Evolutionary conservation across 2,113 vertebrate species (phyloP), one percentile per base, ranked within the genome.

Genomic region (Pontoporia blainvillei): DNA sequence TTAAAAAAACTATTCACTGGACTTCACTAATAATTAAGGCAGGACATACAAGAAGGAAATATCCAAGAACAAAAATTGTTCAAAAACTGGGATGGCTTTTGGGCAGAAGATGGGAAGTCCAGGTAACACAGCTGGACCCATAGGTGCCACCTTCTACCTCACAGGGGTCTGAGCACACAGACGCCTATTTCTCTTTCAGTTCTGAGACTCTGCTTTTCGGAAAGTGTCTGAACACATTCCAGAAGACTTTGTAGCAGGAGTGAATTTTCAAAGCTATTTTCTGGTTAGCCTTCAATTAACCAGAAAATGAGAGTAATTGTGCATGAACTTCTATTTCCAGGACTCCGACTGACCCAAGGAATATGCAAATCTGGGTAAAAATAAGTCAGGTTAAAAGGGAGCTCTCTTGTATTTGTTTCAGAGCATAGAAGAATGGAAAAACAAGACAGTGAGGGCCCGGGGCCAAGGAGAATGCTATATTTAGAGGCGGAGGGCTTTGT

Each of bases 291-390:
- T 90, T 89, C 93, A 75, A 66, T 96, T 96, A 91, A 90, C 95
- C 79, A 95, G 96, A 93, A 91, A 91, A 95, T 95, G 79, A 73
- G 82, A 91, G 90, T 90, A 96, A 93, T 84, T 92, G 92, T 90
- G 79, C 86, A 67, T 87, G 96, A 93, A 86, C n/a, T 91, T 90
- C 82, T 86, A 59, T 31, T 95, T 92, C 90, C 84, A 71, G 86
- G 59, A 82, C 41, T 21, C 44, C 67, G 69, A 34, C 31, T 49
- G 92, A 91, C 73, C 62, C 92, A 46, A 2, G 90, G 83, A 94
- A 54, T 29, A 87, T 62, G 92, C 91, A 79, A 54, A 86, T 95
- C 79, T 36, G 83, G 44, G 79, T 72, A 52, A 69, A 92, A 86
- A 73, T 71, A n/a, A 91, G 78, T 73, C 59, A 12, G 0, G 54